Base-by-base conservation (phyloP, 2,888 invertebrate species). In the Furcula furcula region DNA sequence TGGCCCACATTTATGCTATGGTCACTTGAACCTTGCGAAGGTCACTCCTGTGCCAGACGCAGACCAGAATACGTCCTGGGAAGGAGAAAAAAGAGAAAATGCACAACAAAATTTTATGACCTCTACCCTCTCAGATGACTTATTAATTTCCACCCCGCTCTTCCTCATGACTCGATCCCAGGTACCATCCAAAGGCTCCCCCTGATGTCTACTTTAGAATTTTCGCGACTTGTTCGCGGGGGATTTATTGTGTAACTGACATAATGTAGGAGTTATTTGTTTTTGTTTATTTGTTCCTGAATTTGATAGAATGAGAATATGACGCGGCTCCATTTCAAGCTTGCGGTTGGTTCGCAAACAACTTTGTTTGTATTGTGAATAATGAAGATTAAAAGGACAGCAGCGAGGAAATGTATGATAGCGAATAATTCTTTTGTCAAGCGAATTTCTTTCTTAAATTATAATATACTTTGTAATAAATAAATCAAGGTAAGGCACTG, bases 201-300 rank as follows among this genome's bases (percentile, higher is more conserved):
- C 32, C 57, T 52, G 50, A 58, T 57, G 55, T 50, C 50, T 54
- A 51, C 60, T 61, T 60, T 47, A 54, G 46, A 60, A 53, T 54
- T 48, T 29, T 48, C 49, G 40, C 58, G 51, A 59, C 56, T 56
- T 55, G 55, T 60, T 53, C 60, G 42, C 45, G 41, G 45, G 48
- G 55, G 54, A 55, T 56, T 59, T 54, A 52, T 58, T 51, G 42
- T 56, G 51, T 56, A 41, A 51, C 48, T 7, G 46, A 42, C 37
- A 46, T 56, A 51, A 56, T 56, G 51, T 54, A 42, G 47, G 50
- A 56, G 51, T 56, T 56, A 44, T 41, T 44, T 27, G 16, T 16
- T 16, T 23, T 27, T 47, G 50, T 55, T 43, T 50, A 53, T 53
- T 46, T 53, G 47, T 33, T 36, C 42, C 40, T 37, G 36, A 34